Evolutionary conservation across 2,888 invertebrate species (phyloP), one percentile per base, ranked within the genome.

Genomic region (Opisthograptis luteolata): DNA sequence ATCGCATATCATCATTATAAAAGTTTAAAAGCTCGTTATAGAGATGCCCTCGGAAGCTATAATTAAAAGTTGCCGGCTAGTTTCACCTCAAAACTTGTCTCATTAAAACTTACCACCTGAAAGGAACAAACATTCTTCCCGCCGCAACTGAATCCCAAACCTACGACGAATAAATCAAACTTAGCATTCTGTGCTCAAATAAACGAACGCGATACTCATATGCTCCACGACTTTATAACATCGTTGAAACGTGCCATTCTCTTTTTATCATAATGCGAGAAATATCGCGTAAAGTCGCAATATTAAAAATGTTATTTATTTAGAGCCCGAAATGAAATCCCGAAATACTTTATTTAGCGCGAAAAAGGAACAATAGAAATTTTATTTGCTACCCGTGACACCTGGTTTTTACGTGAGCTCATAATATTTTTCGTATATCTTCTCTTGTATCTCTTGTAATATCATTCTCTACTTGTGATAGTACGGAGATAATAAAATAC

Each of bases 61-160:
- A 85, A 85, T 86, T 87, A 86, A 84, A 85, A 86, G 82, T 87
- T 83, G 65, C 66, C 68, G 76, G 76, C 77, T 84, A 83, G 87
- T 86, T 85, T 76, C 75, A 80, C 79, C 79, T 78, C 75, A 72
- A 49, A 81, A 83, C 81, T 84, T 84, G 70, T 68, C 81, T 85
- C 87, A 83, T 87, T 87, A 87, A 87, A 87, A 87, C 77, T 87
- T 86, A 70, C 63, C 79, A 81, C 80, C 81, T 83, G 79, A 77
- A 78, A 75, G 79, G 73, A 74, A 71, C 78, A 79, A 81, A 81
- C 81, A 81, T 82, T 85, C 81, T 80, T 82, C 75, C 64, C 66
- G 68, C 64, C 67, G 67, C 64, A 68, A 73, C 76, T 65, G 72
- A 81, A 79, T 73, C 76, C 76, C 70, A 65, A 68, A 64, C 64